These are phyloP conservation scores for Anabacerthia variegaticeps DNA, from an alignment of 2,797 vertebrate species.

Conservation along the genomic window DNA sequence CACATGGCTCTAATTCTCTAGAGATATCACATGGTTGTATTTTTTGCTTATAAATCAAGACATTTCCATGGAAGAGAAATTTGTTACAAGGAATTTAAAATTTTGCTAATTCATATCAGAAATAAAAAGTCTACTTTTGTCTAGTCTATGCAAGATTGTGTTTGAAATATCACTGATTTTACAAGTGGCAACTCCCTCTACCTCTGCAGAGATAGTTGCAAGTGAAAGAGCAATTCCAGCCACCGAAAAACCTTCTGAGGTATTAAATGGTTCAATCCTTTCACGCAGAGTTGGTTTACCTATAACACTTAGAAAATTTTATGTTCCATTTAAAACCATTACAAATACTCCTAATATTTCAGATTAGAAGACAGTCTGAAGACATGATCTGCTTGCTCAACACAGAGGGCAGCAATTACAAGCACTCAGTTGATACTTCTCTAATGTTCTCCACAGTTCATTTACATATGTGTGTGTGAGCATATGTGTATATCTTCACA, in stretches of 20 bases:
- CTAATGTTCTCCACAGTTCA: not conserved
- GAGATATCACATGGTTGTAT: not conserved
- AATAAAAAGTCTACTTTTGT: not conserved
- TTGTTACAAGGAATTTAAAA: not conserved
- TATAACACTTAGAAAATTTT: not conserved
- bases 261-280: not conserved
- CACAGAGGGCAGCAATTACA: not conserved
- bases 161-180: slow-evolving; percentile 2
- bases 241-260: not conserved
- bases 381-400: not conserved
- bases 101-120: not conserved
- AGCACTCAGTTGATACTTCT: not conserved
- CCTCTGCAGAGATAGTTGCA: not conserved
- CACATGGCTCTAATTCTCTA: not conserved
- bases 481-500: no score
- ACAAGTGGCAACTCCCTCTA: not conserved
- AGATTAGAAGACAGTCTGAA: not conserved
- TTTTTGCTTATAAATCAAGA: not conserved
- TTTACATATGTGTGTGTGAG: not conserved
- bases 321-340: not conserved
- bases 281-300: not conserved
- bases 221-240: not conserved
- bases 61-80: not conserved
- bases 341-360: not conserved
- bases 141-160: not conserved